These are phyloP conservation scores for Mesopsocus fuscifrons DNA, from an alignment of 2,888 invertebrate genomes.

Conservation along the genomic window DNA sequence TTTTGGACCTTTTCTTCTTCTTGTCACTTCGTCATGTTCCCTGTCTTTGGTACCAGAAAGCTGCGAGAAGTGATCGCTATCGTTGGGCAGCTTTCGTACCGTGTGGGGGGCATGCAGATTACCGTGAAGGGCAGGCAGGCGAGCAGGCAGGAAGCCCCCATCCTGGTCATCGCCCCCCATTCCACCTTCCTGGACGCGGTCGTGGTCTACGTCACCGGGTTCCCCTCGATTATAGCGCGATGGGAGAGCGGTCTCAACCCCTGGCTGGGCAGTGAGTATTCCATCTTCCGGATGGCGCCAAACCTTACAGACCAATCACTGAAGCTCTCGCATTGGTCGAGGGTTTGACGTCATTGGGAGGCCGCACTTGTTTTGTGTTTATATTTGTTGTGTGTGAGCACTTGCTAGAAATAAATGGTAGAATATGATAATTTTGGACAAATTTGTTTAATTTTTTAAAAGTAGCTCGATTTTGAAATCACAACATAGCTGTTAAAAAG, in stretches of 20 bases:
- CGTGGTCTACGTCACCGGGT: slow-evolving; percentile 60
- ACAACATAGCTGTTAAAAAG: no score
- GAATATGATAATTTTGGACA: no score
- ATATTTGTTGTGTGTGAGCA: slow-evolving; percentile 3
- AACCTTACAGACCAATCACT: no score
- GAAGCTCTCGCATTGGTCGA: no score
- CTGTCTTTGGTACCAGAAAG: no score
- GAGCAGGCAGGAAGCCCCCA: slow-evolving; percentile 57
- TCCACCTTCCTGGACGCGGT: slow-evolving; percentile 78
- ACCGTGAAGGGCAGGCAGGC: slow-evolving; percentile 58
- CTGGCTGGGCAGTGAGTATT: slow-evolving; percentile 78
- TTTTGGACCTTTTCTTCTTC: neutral
- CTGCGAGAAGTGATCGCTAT: slow-evolving; percentile 43
- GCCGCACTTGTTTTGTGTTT: no score
- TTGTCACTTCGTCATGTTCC: no score
- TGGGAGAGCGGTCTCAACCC: slow-evolving; percentile 61
- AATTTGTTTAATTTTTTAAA: no score
- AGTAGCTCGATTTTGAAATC: no score
- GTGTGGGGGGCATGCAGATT: slow-evolving; percentile 60
- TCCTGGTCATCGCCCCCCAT: slow-evolving; percentile 73
- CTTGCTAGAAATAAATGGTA: no score
- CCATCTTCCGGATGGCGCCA: no score
- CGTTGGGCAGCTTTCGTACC: slow-evolving; percentile 52
- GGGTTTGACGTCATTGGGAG: no score
- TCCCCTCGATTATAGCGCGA: slow-evolving; percentile 68